Base-by-base conservation (phyloP, 2,113 vertebrate genomes). In the Loxodonta africana region DNA sequence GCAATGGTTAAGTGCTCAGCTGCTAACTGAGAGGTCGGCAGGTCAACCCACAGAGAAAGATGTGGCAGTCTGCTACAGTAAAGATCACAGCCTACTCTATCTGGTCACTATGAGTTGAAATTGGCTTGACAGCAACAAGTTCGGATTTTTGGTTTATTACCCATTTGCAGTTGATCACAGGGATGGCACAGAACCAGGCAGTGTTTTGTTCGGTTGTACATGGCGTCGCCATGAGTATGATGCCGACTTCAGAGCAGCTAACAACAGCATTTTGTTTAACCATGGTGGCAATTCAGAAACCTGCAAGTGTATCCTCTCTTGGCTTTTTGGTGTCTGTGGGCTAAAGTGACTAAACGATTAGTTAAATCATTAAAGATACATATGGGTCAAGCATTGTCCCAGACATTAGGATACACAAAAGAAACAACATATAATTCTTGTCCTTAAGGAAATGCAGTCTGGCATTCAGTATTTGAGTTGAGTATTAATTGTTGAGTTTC, bases 291-390 rank as follows among this genome's bases (percentile, higher is more conserved):
- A 82, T 80, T 71, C 65, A 3, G n/a, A 83, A n/a, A 51, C 33
- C 25, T 78, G 0, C 5, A 88, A 77, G 9, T 21, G 63, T 60
- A n/a, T 30, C 1, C 44, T 83, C 1, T 89, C 11, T 18, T 92
- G 5, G 7, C 0, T 62, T 85, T 90, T 91, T 60, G 11, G 25
- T 78, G 53, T 53, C 1, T 78, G 0, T 69, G 28, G 53, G 25
- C 53, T n/a, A 90, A 94, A 90, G 21, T 67, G 28, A 86, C 71
- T 63, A 82, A 37, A 53, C 26, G 67, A 37, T 93, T 88, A 83
- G 78, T 65, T 78, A 83, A 65, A 71, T 67, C 8, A 77, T 77
- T 77, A 77, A 77, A 46, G 26, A 78, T 51, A 46, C 2, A 78
- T 30, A 41, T 15, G 5, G 81, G 30, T 82, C 37, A 95, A 30